Base-by-base conservation (phyloP, 2,113 vertebrate species). In the Paratilapia polleni region DNA sequence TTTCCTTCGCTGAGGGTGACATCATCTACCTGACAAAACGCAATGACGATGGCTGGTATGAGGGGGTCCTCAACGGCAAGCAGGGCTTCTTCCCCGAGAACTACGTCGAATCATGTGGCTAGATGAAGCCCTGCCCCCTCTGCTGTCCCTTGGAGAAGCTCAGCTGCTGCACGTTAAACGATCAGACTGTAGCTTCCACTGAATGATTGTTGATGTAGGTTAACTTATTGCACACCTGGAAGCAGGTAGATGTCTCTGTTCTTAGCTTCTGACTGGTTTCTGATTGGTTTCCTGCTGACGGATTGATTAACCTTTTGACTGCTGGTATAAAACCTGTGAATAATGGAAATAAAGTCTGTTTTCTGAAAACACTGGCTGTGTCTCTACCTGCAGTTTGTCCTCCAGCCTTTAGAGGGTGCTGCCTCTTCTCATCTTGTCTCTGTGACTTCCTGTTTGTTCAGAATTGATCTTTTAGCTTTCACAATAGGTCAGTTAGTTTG, bases 1-100 rank as follows among this genome's bases (percentile, higher is more conserved):
- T 99, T 78, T 94, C 96, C 0, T 97, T 99, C 92, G 88, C 96
- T 70, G 95, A 97, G 93, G 98, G 97, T n/a, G 97, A 97, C 91
- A 92, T 98, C 89, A 96, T 99, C 91, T 98, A 97, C 17, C 92
- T 99, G 94, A 97, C 96, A 43, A 96, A 94, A 96, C 98, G 96
- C 91, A 97, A 97, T 4, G 96, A 97, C 5, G 94, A 98, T 0
- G 97, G 98, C 80, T 99, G 98, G 98, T 99, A 96, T 61, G 96
- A 98, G 87, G 98, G 98, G 0, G 89, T 97, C 62, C 96, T 97
- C 94, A 95, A 97, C 1, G 97, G 97, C 26, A 96, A 96, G 84
- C 96, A 94, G 0, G 98, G 98, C 63, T 97, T 96, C 83, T 99
- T 99, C 84, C 98, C 98, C 0, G 95, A 96, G 70, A 99, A 97